Base-by-base conservation (phyloP, 2,113 vertebrate species). In the Coptodon rendalli region DNA sequence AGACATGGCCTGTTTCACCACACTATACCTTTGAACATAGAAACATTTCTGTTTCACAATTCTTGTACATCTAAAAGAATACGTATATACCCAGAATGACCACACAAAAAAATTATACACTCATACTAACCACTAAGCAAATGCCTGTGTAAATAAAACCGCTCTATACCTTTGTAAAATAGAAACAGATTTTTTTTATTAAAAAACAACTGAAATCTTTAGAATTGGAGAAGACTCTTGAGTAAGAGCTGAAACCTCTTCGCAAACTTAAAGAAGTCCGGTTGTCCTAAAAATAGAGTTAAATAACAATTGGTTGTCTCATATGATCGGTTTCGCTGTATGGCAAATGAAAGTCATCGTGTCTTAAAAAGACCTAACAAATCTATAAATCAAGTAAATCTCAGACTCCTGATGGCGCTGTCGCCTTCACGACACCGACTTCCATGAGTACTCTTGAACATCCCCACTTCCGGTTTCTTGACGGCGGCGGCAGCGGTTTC, bases 401-500 rank as follows among this genome's bases (percentile, higher is more conserved):
- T 16, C 14, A 12, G 5, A 6, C 4, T 17, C 61, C 12, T 17
- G 86, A 10, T 34, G 88, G 94, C 91, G 93, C 93, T 93, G 91
- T 91, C 63, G 24, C 38, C 5, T n/a, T 82, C 50, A 14, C 1
- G 24, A 13, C 8, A 4, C 27, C 31, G 5, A 17, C 24, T 17
- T 48, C 68, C 3, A 22, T 54, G 11, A 5, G 3, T 3, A 9
- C 73, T 84, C 91, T 91, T 82, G 43, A 83, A 80, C 76, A 19
- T 3, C 24, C 71, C 6, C 27, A 40, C 24, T 92, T 87, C 31
- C 43, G 16, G 16, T n/a, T 2, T 31, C 4, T 17, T 31, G 45
- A 63, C 54, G 73, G 53, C 3, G 10, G 73, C 27, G n/a, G 59
- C 52, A 54, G 54, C 79, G 56, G 94, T 96, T 89, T 81, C 95